These are phyloP conservation scores for Mola mola DNA, from an alignment of 2,113 vertebrate species.

Conservation along the genomic window DNA sequence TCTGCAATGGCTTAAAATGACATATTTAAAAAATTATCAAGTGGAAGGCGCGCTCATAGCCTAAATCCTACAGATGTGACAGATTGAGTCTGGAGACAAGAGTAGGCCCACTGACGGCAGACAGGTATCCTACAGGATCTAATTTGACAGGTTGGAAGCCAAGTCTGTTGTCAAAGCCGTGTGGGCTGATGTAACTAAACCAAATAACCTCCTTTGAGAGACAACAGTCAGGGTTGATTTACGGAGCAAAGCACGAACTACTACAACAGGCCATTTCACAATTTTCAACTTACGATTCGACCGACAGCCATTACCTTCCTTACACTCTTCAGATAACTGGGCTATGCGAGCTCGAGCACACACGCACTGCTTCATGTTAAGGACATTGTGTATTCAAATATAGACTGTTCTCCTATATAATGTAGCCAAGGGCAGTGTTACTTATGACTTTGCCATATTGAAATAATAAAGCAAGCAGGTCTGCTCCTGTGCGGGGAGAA, in stretches of 20 bases:
- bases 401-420: too few species aligned
- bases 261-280: conserved; percentile 73
- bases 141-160: conserved; percentile 45
- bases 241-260: conserved; percentile 18
- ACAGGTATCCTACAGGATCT: conserved; percentile 50
- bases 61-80: conserved; percentile 44
- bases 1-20: too few species aligned
- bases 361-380: conserved; percentile 43
- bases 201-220: background rate
- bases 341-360: conserved; percentile 31
- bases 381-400: background rate
- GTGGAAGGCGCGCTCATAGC: conserved; percentile 6
- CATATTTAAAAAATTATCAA: too few species aligned
- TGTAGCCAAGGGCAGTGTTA: background rate
- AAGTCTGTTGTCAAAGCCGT: background rate
- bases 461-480: conserved; percentile 55
- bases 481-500: conserved; percentile 56
- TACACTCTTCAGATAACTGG: conserved; percentile 55
- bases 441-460: conserved; percentile 36
- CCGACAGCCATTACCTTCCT: conserved; percentile 80
- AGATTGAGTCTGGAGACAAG: conserved; percentile 53
- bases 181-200: conserved; percentile 5
- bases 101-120: conserved; percentile 62
- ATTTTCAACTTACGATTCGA: conserved; percentile 70
- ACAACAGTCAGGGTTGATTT: background rate